These are phyloP conservation scores for Dorcus parallelipipedus DNA, from an alignment of 2,888 invertebrate genomes.

Conservation along the genomic window DNA sequence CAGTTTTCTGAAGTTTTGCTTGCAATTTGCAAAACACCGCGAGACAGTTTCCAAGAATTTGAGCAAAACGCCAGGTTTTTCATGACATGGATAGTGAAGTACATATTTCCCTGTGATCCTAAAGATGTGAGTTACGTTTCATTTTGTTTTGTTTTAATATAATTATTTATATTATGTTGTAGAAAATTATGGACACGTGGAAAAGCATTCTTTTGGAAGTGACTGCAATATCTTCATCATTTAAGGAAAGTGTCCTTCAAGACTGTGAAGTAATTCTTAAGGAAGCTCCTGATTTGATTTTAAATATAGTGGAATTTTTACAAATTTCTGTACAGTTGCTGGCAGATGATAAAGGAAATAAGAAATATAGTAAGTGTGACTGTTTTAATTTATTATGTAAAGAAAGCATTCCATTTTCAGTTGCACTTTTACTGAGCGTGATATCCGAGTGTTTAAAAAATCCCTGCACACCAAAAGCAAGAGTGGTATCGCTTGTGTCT, in stretches of 20 bases:
- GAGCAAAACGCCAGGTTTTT: slow-evolving; percentile 8
- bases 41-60: slow-evolving; percentile 10
- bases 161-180: not conserved
- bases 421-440: slow-evolving; percentile 1
- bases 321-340: slow-evolving; percentile 1
- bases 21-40: slow-evolving; percentile 11
- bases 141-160: not conserved
- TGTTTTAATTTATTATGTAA: not conserved
- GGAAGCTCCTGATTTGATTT: slow-evolving; percentile 1
- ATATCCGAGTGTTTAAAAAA: slow-evolving; percentile 8
- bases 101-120: slow-evolving; percentile 1
- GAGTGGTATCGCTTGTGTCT: slow-evolving; percentile 1
- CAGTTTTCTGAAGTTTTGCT: slow-evolving; percentile 8
- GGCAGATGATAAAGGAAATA: slow-evolving; percentile 3
- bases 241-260: slow-evolving; percentile 5
- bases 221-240: slow-evolving; percentile 8
- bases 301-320: slow-evolving; percentile 2
- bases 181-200: slow-evolving; percentile 12
- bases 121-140: slow-evolving; percentile 7
- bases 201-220: slow-evolving; percentile 11
- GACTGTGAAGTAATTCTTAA: slow-evolving; percentile 10
- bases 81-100: slow-evolving; percentile 8
- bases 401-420: slow-evolving; percentile 3
- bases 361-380: slow-evolving; percentile 6
- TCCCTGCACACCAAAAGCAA: slow-evolving; percentile 9